A percentile compares a stretch with the other conserved stretches of the same genome.
Conservation (phyloP, 2,797 vertebrate genomes). For the Anguilla obscura region DNA sequence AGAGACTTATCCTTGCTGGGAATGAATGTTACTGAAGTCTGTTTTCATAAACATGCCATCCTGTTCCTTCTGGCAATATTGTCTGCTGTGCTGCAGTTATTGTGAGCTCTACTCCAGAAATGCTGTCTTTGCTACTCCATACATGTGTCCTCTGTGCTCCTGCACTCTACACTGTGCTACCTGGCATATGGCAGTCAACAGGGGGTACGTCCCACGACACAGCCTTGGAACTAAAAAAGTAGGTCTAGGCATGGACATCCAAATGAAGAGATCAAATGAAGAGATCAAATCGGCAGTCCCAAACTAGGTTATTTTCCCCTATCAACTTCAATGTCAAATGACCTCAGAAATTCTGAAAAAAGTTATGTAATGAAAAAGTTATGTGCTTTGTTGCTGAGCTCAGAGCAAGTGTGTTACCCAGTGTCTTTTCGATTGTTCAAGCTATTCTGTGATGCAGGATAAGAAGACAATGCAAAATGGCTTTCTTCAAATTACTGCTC, state of each 20-base stretch:
- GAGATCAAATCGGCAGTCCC: background rate
- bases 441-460: constrained; percentile 22
- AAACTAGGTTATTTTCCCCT: background rate
- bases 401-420: background rate
- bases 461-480: constrained; percentile 28
- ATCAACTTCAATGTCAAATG: background rate
- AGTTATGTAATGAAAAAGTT: background rate
- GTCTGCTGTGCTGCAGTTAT: background rate
- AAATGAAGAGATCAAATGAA: background rate
- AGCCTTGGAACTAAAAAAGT: background rate
- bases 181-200: background rate
- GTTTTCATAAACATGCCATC: background rate
- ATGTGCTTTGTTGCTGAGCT: background rate
- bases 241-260: background rate
- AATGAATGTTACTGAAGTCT: background rate
- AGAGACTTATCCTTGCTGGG: background rate
- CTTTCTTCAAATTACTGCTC: constrained; percentile 49
- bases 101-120: background rate
- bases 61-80: background rate
- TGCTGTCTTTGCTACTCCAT: background rate
- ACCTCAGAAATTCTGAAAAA: background rate
- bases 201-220: background rate
- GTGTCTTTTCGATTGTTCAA: background rate
- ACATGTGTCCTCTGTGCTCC: background rate
- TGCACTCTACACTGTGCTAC: background rate